Conservation (phyloP, 1,140 invertebrate species). For the Nixonia krombeini region DNA sequence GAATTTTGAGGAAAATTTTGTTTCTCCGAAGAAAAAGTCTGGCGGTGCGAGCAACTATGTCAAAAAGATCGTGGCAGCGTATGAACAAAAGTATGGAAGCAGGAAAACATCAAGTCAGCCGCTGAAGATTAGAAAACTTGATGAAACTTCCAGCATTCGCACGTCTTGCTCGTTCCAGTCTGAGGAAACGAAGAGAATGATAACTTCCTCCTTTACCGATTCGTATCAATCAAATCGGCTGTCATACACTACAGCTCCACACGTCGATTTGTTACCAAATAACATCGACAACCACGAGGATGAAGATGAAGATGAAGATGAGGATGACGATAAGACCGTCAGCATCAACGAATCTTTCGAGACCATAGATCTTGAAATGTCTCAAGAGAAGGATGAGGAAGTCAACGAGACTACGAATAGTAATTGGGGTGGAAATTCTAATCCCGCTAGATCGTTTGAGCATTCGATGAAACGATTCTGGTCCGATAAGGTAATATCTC, state of each 20-base stretch:
- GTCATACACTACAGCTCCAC: too few relatives aligned
- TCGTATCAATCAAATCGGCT: too few relatives aligned
- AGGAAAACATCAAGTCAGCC: not conserved
- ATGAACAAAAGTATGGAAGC: slow-evolving; percentile 45
- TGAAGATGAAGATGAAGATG: not conserved
- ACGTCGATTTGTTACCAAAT: too few relatives aligned
- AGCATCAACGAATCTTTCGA: not conserved
- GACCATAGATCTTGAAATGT: not conserved
- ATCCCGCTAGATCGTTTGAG: not conserved
- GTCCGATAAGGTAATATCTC: not conserved
- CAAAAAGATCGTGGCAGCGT: slow-evolving; percentile 50
- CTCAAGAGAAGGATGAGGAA: not conserved
- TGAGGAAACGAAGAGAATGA: too few relatives aligned
- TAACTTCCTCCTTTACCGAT: too few relatives aligned
- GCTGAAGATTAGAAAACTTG: not conserved
- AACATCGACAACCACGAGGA: too few relatives aligned
- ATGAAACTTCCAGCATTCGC: not conserved
- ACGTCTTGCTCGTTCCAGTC: too few relatives aligned
- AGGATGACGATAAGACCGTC: not conserved
- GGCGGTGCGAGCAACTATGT: slow-evolving; percentile 37
- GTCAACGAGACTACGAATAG: not conserved
- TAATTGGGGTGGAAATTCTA: not conserved
- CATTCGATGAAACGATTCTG: not conserved
- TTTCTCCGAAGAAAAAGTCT: slow-evolving; percentile 23
- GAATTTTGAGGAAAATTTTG: slow-evolving; percentile 44